Conservation (phyloP, 2,888 invertebrate genomes). For the Eristalis tenax region DNA sequence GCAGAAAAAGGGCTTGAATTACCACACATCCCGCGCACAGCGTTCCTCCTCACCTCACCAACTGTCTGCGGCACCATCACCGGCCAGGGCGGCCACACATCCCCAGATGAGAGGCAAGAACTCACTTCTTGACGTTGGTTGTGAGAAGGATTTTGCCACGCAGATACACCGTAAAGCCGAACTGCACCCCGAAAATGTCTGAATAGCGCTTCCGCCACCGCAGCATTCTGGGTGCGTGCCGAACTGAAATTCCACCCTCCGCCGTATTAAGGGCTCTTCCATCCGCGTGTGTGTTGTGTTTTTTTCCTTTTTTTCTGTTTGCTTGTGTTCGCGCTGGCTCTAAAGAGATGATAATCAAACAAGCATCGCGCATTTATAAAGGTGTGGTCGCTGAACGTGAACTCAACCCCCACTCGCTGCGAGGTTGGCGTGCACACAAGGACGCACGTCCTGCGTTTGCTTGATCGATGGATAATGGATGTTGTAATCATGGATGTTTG, state of each 20-base stretch:
- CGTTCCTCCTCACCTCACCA: not conserved
- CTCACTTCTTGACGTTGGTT: conserved; percentile 47
- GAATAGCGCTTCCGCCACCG: conserved; percentile 14
- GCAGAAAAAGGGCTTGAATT: conserved; percentile 50
- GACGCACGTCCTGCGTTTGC: conserved; percentile 58
- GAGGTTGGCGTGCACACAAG: conserved; percentile 4
- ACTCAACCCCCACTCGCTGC: conserved; percentile 27
- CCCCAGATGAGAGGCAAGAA: conserved; percentile 60
- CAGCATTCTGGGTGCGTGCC: conserved; percentile 60
- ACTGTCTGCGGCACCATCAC: conserved; percentile 12
- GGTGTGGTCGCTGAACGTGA: conserved; percentile 50
- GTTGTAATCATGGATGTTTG: conserved; percentile 55
- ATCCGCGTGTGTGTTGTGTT: conserved; percentile 57
- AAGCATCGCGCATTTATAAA: conserved; percentile 71
- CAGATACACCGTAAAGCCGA: conserved; percentile 35
- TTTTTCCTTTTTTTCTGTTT: not conserved
- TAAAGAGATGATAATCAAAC: conserved; percentile 70
- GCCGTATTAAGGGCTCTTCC: conserved; percentile 23
- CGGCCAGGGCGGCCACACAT: conserved; percentile 31
- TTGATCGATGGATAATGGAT: conserved; percentile 70
- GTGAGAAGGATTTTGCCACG: conserved; percentile 48
- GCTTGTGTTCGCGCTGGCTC: conserved; percentile 30
- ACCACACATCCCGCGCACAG: conserved; percentile 45
- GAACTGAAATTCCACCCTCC: conserved; percentile 68
- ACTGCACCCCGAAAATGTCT: conserved; percentile 55